Evolutionary conservation across 2,888 invertebrate species (phyloP), one percentile per base, ranked within the genome.

Genomic region (Heliconius aoede): DNA sequence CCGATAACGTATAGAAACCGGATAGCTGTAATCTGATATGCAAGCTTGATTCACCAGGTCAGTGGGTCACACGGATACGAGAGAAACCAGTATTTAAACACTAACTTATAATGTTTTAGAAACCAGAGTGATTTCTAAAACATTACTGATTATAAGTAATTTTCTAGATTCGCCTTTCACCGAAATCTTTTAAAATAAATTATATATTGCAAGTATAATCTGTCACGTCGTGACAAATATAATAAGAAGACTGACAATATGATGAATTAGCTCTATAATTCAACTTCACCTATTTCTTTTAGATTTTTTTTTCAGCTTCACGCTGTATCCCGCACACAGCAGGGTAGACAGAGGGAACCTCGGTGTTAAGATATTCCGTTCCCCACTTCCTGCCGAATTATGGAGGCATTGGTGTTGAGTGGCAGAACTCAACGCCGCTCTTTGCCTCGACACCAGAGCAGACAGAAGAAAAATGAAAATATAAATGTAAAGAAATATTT

Each of bases 61-160:
- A 81, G 80, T 81, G 77, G 81, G 79, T 69, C 80, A 79, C 71
- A 72, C 77, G 80, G 80, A 78, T 72, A 76, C 76, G 60, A 69
- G 79, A 64, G 79, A 79, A 81, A 79, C 79, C 77, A 79, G 78
- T 78, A 69, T 72, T 71, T 74, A 62, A 76, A 77, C 69, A 79
- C 81, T 77, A 80, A 79, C 78, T 75, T 74, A 79, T 62, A 75
- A 71, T 67, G 74, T 58, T 71, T 72, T 78, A 51, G 78, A 73
- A 79, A 74, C 71, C 71, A 73, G 74, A 76, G 65, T 78, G 64
- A 18, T 46, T 46, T 46, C 21, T 46, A 46, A 46, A 46, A 46
- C 0, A 40, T 46, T 36, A 36, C 36, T 46, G 18, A 7, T 18
- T 46, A 7, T 46, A 18, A 18, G 46, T 18, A 46, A 7, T 76